A percentile compares a stretch with the other conserved stretches of the same genome.
Evolutionary conservation across 30 jellyfish, hydroid and myxozoan genomes (phyloP).

Genomic region (Pseudorhiza aurosa): DNA sequence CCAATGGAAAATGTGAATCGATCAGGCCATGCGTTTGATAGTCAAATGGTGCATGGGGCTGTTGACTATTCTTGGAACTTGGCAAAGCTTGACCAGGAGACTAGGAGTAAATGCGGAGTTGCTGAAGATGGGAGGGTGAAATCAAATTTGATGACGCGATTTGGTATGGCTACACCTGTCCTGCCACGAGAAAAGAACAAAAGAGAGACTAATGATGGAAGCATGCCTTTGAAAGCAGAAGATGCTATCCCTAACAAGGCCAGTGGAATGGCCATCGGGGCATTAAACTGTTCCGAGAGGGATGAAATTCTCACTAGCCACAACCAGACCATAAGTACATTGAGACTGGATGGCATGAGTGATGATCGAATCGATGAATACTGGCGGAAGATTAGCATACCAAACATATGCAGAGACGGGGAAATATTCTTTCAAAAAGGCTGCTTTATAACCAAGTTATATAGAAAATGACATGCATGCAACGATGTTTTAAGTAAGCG

Average conservation of each 20-base stretch:
- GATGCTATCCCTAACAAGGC: too few relatives aligned
- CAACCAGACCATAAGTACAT: too few relatives aligned
- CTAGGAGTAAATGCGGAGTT: not conserved
- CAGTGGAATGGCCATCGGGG: too few relatives aligned
- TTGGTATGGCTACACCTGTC: too few relatives aligned
- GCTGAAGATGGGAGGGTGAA: not conserved
- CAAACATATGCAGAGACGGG: not conserved
- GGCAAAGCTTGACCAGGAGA: not conserved
- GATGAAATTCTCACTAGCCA: too few relatives aligned
- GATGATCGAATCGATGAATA: not conserved
- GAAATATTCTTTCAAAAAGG: not conserved
- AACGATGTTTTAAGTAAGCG: too few relatives aligned
- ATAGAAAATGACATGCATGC: not conserved
- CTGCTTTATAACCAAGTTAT: slow-evolving; percentile 1
- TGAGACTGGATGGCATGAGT: not conserved
- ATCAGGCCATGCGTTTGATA: not conserved
- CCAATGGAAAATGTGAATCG: not conserved
- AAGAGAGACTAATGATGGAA: too few relatives aligned
- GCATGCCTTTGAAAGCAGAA: too few relatives aligned
- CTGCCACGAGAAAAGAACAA: too few relatives aligned
- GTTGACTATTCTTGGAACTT: not conserved
- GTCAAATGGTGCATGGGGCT: not conserved
- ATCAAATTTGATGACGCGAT: too few relatives aligned
- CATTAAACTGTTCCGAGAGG: too few relatives aligned
- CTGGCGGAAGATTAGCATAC: not conserved